Percentiles rank a stretch among this genome's conserved stretches.
Conservation (phyloP, 1,140 invertebrate genomes). For the Saccostrea echinata region DNA sequence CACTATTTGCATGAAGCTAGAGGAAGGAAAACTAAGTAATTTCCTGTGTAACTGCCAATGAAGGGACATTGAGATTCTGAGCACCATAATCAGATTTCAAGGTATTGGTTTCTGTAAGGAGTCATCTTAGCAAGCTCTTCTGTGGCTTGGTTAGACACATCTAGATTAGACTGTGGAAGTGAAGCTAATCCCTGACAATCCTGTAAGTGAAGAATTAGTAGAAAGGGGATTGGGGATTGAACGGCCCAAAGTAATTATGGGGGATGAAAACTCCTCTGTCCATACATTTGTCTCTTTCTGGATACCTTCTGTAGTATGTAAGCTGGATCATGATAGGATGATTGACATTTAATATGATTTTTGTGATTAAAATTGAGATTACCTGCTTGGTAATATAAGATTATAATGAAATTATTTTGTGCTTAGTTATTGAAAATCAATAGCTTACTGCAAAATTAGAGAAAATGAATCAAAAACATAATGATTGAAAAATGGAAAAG, state of each 20-base stretch:
- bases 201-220: neutral
- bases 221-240: neutral
- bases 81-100: neutral
- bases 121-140: neutral
- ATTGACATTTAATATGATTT: neutral
- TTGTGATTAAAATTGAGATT: neutral
- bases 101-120: neutral
- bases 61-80: neutral
- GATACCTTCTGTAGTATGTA: neutral
- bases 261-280: neutral
- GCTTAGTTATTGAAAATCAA: no score
- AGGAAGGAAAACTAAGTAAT: slow-evolving; percentile 25
- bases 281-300: neutral
- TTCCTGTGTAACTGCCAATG: slow-evolving; percentile 11
- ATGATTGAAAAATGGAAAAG: no score
- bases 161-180: neutral
- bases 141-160: neutral
- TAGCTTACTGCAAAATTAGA: no score
- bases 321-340: neutral
- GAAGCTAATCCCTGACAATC: neutral
- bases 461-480: no score
- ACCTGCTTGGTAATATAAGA: no score
- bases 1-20: neutral
- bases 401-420: no score
- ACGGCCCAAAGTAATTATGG: neutral